Conservation (phyloP, 2,888 invertebrate species). For the Synergus laeviventris region DNA sequence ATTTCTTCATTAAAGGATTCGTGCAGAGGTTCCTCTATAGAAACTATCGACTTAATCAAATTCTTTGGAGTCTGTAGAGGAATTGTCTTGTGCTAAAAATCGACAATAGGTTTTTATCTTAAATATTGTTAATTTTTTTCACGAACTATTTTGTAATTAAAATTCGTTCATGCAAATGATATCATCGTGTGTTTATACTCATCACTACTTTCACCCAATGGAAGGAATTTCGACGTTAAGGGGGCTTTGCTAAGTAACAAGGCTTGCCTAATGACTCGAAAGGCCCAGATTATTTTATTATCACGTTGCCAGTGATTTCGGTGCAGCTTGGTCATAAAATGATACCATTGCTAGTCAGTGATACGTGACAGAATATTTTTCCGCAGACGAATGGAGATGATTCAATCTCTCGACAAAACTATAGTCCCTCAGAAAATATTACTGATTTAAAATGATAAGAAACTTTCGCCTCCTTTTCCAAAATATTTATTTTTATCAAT, state of each 20-base stretch:
- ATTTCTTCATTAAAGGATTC: no score
- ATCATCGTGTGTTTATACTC: slow-evolving; percentile 48
- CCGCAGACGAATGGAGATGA: not conserved
- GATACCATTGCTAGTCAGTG: slow-evolving; percentile 51
- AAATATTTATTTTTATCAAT: not conserved
- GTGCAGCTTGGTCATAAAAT: slow-evolving; percentile 68
- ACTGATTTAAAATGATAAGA: no score
- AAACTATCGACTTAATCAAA: no score
- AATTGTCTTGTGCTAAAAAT: no score
- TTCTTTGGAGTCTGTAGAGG: no score
- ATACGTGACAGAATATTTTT: slow-evolving; percentile 50
- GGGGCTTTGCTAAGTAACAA: slow-evolving; percentile 73
- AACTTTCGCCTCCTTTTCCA: not conserved
- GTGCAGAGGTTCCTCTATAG: no score
- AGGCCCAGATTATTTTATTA: slow-evolving; percentile 76
- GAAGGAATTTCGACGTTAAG: slow-evolving; percentile 62
- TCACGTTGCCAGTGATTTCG: slow-evolving; percentile 74
- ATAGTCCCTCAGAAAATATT: no score
- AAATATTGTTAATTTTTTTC: no score
- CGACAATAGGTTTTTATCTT: no score
- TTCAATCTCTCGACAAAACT: no score
- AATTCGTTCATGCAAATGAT: no score
- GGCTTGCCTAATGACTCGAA: slow-evolving; percentile 75
- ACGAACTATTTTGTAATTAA: no score
- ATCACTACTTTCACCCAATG: slow-evolving; percentile 51